Evolutionary conservation across 2,888 invertebrate genomes (phyloP), one percentile per base, ranked within the genome.

Genomic region (Drosophila nr. fundita): DNA sequence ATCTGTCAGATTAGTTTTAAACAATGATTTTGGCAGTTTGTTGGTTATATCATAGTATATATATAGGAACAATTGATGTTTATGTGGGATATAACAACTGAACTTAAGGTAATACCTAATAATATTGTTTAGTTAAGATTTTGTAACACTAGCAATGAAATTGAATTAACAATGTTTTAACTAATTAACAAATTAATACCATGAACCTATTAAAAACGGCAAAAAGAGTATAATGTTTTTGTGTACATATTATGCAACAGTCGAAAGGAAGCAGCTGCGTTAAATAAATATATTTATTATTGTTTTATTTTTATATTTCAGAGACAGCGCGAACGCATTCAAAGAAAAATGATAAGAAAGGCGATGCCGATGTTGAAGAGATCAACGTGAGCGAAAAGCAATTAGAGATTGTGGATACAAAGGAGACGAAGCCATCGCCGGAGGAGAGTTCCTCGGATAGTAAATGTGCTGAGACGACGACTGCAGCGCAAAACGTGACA

Each of bases 321-420:
- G 90, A 90, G 68, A 78, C 79, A 70, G 60, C 89, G 18, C 78
- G 89, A 58, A 66, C 88, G 38, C 85, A 85, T 65, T 65, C 81
- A 53, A 91, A 91, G 63, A 91, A 91, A 80, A 83, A 77, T 82
- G 90, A 91, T 53, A 91, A 91, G 65, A 91, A 91, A 64, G 73
- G 78, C 34, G 90, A 91, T 13, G 63, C 73, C 2, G 91, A 91
- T n/a, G 70, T 61, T 54, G 91, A 90, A 49, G 90, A 91, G 65
- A 65, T 71, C 60, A 85, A 63, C 75, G 58, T 71, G 42, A 81
- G 70, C 49, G 90, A 91, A 61, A 91, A 90, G 30, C 90, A 80
- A 72, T 53, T 76, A 57, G 91, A 91, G 52, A 54, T 54, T 8
- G 65, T 75, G 65, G 90, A 91, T 30, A 62, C 72, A 1, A 83